Base-by-base conservation (phyloP, 2,888 invertebrate species). In the Hipparchia semele region DNA sequence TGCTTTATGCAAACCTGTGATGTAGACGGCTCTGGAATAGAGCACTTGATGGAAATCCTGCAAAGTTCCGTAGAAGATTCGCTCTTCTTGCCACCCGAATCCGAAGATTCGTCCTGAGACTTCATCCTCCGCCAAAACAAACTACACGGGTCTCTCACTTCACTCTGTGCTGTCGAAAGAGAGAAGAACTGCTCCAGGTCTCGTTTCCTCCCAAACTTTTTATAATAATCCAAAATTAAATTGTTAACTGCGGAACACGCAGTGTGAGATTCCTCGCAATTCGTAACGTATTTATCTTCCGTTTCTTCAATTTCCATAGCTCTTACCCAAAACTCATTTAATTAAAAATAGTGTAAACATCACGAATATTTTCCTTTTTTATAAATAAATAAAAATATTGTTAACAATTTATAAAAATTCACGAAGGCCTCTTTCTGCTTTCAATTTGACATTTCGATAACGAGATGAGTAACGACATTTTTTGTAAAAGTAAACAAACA, bases 161-260 rank as follows among this genome's bases (percentile, higher is more conserved):
- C 92, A 83, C 84, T 86, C 73, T 92, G 88, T 58, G 91, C 93
- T 58, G 94, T 91, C 9, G 92, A 90, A 78, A 94, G 79, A 60
- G 93, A 95, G 87, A 96, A 96, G 84, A 95, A 96, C 80, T 96
- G 96, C 73, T 96, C 95, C 79, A 96, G 91, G 83, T 96, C 95
- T 53, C 95, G 89, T 81, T 95, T 95, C 78, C 95, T 95, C 1
- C 96, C 96, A 87, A 95, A 96, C 82, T 95, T 95, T 81, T 95
- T 94, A 83, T 96, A 96, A 85, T 96, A 96, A 82, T 96, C 96
- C 80, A 96, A 84, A 77, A 95, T 91, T 76, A 87, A 85, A 61
- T 91, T 85, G 79, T 92, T 94, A 70, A 94, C 86, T 64, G 90
- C 88, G 39, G 65, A 65, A 53, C 65, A 65, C 4, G 65, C 65